Conservation (phyloP, 1,140 invertebrate species). For the Rhopalosiphum maidis region DNA sequence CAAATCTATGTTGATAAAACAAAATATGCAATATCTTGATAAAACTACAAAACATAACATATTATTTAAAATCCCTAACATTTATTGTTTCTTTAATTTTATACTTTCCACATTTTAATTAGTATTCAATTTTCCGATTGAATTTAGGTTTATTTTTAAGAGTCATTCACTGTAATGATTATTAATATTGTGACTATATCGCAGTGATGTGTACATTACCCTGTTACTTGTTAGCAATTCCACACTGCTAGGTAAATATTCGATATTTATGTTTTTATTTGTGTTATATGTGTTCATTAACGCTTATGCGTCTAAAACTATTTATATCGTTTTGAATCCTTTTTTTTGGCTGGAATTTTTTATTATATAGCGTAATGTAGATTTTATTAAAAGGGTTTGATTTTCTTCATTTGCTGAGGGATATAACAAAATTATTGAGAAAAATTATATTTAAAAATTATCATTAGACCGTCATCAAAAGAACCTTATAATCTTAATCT, state of each 20-base stretch:
- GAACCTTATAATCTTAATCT: neutral
- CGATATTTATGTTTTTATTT: neutral
- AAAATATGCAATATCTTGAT: neutral
- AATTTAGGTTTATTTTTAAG: neutral
- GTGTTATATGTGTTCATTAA: neutral
- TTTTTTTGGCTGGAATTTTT: neutral
- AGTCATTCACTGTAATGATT: too few species aligned
- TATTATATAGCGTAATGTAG: neutral
- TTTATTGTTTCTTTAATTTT: neutral
- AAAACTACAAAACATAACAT: too few species aligned
- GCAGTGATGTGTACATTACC: neutral
- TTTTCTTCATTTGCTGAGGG: neutral
- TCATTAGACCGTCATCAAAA: constrained; percentile 1
- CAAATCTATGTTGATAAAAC: neutral
- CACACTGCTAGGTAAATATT: neutral
- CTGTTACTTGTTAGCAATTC: neutral
- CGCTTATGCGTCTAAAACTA: neutral
- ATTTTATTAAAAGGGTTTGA: neutral
- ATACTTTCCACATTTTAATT: neutral
- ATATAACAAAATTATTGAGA: neutral
- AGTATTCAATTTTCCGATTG: neutral
- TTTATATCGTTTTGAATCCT: neutral
- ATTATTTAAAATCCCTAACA: neutral
- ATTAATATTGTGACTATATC: neutral
- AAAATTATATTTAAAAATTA: neutral